phyloP scores from a whole-genome alignment of 2,888 invertebrate genomes.

The Thereva nobilitata region DNA sequence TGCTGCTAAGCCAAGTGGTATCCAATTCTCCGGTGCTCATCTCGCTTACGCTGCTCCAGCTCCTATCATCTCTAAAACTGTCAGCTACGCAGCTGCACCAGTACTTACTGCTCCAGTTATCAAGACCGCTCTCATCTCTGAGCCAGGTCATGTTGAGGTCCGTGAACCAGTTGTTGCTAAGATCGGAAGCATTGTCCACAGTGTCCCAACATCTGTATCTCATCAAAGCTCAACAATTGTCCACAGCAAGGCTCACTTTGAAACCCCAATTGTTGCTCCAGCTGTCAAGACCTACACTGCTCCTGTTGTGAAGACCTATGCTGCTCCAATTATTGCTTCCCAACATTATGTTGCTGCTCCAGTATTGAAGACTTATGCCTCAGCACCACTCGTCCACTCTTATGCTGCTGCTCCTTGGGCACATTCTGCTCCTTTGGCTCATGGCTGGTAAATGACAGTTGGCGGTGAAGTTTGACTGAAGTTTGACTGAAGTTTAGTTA shows the following conservation, averaged over 20 bases:
- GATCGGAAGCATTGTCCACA: slow-evolving; percentile 42
- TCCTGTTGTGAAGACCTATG: slow-evolving; percentile 34
- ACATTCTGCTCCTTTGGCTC: slow-evolving; percentile 5
- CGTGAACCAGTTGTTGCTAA: slow-evolving; percentile 43
- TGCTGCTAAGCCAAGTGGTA: slow-evolving; percentile 45
- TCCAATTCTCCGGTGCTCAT: slow-evolving; percentile 35
- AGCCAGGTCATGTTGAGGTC: slow-evolving; percentile 39
- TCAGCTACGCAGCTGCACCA: background rate
- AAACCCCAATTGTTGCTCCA: slow-evolving; percentile 43
- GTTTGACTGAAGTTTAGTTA: background rate
- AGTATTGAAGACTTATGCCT: slow-evolving; percentile 1
- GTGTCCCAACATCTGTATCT: slow-evolving; percentile 53
- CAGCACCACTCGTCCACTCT: background rate
- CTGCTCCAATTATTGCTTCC: slow-evolving; percentile 21
- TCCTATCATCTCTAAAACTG: slow-evolving; percentile 19
- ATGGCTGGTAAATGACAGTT: slow-evolving; percentile 17
- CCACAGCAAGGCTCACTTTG: slow-evolving; percentile 53
- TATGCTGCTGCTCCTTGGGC: slow-evolving; percentile 9
- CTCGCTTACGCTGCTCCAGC: slow-evolving; percentile 21
- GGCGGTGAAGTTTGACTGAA: slow-evolving; percentile 16
- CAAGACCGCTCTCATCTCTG: slow-evolving; percentile 28
- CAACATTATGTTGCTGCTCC: slow-evolving; percentile 20
- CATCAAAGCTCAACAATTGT: slow-evolving; percentile 60
- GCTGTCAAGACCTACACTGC: slow-evolving; percentile 37
- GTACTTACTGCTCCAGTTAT: slow-evolving; percentile 9